Evolutionary conservation across 1,140 invertebrate species (phyloP), one percentile per base, ranked within the genome.

Genomic region (Kradibia gibbosae): DNA sequence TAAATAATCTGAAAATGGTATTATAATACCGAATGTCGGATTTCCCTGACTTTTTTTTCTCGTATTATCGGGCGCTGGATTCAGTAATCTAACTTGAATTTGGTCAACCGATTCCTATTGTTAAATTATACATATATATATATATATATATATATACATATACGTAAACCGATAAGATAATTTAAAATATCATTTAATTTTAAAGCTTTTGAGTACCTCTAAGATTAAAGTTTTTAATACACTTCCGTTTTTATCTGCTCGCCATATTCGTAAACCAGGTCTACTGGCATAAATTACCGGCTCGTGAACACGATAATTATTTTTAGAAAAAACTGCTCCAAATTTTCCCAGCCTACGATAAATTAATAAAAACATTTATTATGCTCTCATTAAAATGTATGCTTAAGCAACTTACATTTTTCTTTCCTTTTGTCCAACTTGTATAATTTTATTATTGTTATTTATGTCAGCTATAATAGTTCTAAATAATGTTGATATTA

Each of bases 191-290:
- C n/a, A 85, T 82, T 86, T 70, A 75, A 85, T 53, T 73, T 81
- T 62, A 76, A 55, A 71, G 81, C 82, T 78, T 2, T 36, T 75
- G 7, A 76, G n/a, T 53, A 95, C 95, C 92, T 96, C 96, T 87
- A 97, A 97, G 20, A 97, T 93, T 42, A 96, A 90, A 1, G 97
- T 98, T 91, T 96, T 95, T n/a, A 93, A 88, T n/a, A 98, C 97
- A 85, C 93, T 93, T 11, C 97, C 97, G 80, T 91, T 87, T 76
- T 92, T 90, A 90, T 96, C 94, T 17, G 96, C 94, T 82, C 95
- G 92, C 97, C 97, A 98, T 77, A 98, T 91, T 60, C 96, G 91
- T 65, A 96, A 90, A 28, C 96, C 96, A 39, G 96, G 95, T 73
- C 97, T 92, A 57, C 94, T 94, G 83, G 95, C 95, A 91, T 94